Conservation (phyloP, 2,113 vertebrate species). For the Tylochromis polylepis region DNA sequence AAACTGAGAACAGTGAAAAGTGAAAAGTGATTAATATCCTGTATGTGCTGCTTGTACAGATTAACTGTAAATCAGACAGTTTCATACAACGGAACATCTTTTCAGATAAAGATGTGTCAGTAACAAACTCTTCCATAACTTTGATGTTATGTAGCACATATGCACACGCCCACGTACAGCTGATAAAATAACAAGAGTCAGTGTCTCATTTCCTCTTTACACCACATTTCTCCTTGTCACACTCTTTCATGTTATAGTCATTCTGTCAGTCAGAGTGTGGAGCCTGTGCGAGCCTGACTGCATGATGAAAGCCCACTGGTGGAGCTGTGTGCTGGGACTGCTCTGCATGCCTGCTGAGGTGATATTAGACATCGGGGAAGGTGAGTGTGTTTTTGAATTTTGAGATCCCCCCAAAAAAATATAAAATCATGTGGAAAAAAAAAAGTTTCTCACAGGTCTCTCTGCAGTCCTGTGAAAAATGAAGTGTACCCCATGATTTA, state of each 20-base stretch:
- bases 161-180: not conserved
- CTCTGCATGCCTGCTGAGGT: conserved; percentile 24
- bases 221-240: not conserved
- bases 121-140: not conserved
- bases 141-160: not conserved
- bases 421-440: not conserved
- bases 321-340: conserved; percentile 42
- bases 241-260: not conserved
- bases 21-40: not conserved
- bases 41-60: not conserved
- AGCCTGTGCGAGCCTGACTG: not conserved
- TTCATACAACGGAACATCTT: not conserved
- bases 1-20: not conserved
- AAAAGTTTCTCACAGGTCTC: not conserved
- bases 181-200: not conserved
- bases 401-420: not conserved
- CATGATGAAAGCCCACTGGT: conserved; percentile 41
- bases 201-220: conserved; percentile 15
- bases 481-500: rapidly evolving
- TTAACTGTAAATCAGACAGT: not conserved
- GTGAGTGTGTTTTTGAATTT: conserved; percentile 38
- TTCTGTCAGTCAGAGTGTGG: not conserved
- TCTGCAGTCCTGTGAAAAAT: not conserved
- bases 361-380: not conserved
- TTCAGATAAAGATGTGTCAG: not conserved